phyloP scores from a whole-genome alignment of 2,888 invertebrate species.

The Aricia artaxerxes region DNA sequence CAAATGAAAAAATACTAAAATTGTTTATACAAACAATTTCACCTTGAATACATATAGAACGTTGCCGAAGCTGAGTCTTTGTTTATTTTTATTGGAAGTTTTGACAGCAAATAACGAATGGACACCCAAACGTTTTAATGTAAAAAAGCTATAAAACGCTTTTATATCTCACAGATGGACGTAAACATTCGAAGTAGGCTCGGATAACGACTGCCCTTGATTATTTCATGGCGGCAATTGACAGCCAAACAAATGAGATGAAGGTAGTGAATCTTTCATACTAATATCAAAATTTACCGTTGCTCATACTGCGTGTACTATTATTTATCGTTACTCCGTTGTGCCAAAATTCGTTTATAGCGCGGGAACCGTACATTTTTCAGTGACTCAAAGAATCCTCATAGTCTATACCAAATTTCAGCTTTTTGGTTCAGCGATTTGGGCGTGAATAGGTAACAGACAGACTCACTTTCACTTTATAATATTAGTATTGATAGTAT shows the following conservation, averaged over 20 bases:
- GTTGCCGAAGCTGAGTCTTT: constrained; percentile 12
- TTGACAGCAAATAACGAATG: constrained; percentile 37
- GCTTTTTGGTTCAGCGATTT: no score
- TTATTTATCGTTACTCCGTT: no score
- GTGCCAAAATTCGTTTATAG: no score
- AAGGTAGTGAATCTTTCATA: background rate
- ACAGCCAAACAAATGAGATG: background rate
- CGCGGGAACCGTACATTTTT: no score
- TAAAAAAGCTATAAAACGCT: constrained; percentile 36
- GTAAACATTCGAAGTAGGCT: constrained; percentile 32
- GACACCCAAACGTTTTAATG: constrained; percentile 35
- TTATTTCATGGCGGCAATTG: background rate
- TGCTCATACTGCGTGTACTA: no score
- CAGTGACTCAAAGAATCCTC: no score
- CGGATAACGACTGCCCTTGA: constrained; percentile 12
- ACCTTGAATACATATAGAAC: constrained; percentile 31
- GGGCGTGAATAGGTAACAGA: no score
- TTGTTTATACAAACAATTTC: constrained; percentile 10
- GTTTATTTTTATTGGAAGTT: constrained; percentile 33
- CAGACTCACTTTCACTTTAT: background rate
- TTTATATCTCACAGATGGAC: constrained; percentile 36
- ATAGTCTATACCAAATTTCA: no score
- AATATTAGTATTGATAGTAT: background rate
- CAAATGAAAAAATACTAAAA: constrained; percentile 10
- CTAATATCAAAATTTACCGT: background rate